These are phyloP conservation scores for Perccottus glenii DNA, from an alignment of 2,113 vertebrate genomes.

Conservation along the genomic window DNA sequence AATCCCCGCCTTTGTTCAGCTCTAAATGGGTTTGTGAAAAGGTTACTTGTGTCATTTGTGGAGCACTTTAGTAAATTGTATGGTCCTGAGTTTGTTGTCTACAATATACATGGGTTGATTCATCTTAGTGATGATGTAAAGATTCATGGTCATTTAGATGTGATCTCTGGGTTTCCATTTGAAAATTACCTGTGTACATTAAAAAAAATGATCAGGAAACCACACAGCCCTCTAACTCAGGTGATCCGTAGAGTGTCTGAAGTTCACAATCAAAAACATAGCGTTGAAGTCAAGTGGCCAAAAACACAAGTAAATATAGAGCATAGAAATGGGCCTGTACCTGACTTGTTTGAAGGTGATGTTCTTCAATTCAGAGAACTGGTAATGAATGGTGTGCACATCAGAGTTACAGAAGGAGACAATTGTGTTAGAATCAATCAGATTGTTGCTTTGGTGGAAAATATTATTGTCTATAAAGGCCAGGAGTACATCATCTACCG, in stretches of 20 bases:
- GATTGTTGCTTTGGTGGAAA: no score
- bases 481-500: no score
- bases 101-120: conserved; percentile 5
- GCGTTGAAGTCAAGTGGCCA: no score
- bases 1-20: background rate
- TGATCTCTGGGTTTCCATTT: background rate
- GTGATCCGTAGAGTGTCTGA: background rate
- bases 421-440: no score
- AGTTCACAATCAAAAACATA: background rate
- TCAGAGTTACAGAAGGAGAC: no score
- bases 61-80: conserved; percentile 1
- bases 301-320: no score
- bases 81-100: background rate
- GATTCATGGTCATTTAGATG: background rate
- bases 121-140: conserved; percentile 14
- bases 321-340: no score
- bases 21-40: background rate
- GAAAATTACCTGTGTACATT: background rate
- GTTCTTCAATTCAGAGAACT: no score
- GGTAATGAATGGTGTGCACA: no score
- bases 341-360: no score
- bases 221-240: background rate
- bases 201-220: background rate
- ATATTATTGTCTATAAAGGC: no score
- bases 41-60: conserved; percentile 2